These are phyloP conservation scores for Notodonta ziczac DNA, from an alignment of 2,888 invertebrate genomes.

Conservation along the genomic window DNA sequence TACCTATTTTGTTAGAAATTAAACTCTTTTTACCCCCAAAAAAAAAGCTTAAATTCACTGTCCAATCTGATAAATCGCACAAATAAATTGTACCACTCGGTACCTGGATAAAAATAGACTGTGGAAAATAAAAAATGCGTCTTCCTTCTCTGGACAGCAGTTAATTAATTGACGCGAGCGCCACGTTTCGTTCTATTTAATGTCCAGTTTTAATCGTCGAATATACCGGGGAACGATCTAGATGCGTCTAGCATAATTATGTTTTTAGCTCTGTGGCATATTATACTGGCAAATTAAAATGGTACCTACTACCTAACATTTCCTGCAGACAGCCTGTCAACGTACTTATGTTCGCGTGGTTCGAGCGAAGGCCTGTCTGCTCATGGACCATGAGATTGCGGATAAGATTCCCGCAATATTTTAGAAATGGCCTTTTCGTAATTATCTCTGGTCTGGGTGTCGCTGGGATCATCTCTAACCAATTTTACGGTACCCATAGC, in stretches of 20 bases:
- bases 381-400: too few species aligned
- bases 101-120: conserved; percentile 36
- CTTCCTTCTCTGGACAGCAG: conserved; percentile 30
- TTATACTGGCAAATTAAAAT: too few species aligned
- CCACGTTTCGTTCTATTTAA: conserved; percentile 29
- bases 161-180: conserved; percentile 55
- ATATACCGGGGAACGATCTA: conserved; percentile 10
- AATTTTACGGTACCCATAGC: too few species aligned
- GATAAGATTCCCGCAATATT: too few species aligned
- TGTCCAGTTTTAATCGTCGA: conserved; percentile 44
- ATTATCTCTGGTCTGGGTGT: too few species aligned
- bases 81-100: conserved; percentile 39
- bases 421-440: too few species aligned
- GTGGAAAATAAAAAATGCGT: conserved; percentile 30
- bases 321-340: too few species aligned
- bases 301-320: too few species aligned
- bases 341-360: too few species aligned
- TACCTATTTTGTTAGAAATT: not conserved
- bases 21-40: not conserved
- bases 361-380: too few species aligned
- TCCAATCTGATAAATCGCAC: conserved; percentile 34
- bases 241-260: conserved; percentile 17
- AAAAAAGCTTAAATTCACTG: not conserved
- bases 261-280: conserved; percentile 12
- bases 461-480: too few species aligned